Conservation (phyloP, 2,113 vertebrate species). For the Emydura subglobosa region DNA sequence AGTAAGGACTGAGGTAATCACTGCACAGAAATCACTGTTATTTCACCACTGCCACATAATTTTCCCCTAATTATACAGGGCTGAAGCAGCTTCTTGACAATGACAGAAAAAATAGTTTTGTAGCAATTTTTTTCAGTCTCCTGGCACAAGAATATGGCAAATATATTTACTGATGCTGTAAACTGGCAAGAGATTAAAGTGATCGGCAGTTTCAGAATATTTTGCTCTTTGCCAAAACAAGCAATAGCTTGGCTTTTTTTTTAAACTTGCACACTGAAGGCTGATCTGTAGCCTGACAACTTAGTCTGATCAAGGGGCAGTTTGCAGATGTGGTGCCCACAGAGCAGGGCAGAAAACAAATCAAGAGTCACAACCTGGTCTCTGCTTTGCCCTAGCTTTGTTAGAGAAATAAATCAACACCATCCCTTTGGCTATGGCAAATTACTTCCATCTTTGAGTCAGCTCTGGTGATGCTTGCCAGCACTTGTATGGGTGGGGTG, state of each 20-base stretch:
- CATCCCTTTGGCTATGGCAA: background rate
- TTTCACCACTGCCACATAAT: slow-evolving; percentile 36
- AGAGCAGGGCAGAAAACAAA: background rate
- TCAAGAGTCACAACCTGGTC: background rate
- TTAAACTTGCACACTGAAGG: background rate
- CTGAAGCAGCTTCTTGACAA: slow-evolving; percentile 53
- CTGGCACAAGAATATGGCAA: background rate
- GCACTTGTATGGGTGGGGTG: background rate
- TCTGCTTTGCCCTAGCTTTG: background rate
- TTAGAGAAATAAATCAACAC: background rate
- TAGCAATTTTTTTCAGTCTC: slow-evolving; percentile 37
- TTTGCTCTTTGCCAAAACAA: background rate
- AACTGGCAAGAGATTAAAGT: slow-evolving; percentile 4
- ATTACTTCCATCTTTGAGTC: background rate
- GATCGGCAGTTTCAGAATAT: background rate
- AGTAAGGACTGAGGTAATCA: slow-evolving; percentile 23
- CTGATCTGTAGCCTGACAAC: background rate
- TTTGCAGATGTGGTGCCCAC: background rate
- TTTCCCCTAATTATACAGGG: slow-evolving; percentile 48
- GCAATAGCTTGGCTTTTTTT: background rate
- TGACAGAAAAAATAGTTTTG: slow-evolving; percentile 20
- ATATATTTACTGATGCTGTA: slow-evolving; percentile 51
- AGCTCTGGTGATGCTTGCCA: background rate
- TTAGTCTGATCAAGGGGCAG: background rate
- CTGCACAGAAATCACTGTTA: slow-evolving; percentile 54